Evolutionary conservation across 2,797 vertebrate genomes (phyloP), one percentile per base, ranked within the genome.

Genomic region (Buceros bicornis): DNA sequence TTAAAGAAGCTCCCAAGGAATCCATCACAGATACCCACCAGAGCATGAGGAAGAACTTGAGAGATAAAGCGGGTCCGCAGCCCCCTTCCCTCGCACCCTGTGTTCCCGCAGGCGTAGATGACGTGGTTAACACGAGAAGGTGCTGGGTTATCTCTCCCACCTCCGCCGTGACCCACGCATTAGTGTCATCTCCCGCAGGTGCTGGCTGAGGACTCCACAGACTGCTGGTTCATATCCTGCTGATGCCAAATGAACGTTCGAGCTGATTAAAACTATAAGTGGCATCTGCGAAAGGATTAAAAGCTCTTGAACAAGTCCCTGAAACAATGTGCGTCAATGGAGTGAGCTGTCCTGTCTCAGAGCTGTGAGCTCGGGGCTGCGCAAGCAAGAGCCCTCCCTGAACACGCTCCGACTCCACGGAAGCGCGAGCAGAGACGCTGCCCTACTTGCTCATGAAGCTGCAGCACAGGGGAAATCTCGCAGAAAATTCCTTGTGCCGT

Each of bases 201-300:
- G 53, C 64, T 85, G 92, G 33, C 4, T 53, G 93, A 66, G 60
- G 71, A 12, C 89, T 89, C 42, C 57, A 19, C 0, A 15, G 76
- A 79, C 65, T 86, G 69, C 82, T 79, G 85, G 29, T 81, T 95
- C 84, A 26, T 51, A 33, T 81, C 82, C 82, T 89, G 79, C 89
- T 89, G 67, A 78, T 95, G 89, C 91, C 1, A 5, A 81, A 31
- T 19, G 82, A 91, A 72, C 79, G 1, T 79, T 91, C 2, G 43
- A 96, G 85, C 94, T 95, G 94, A 89, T 95, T 95, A 96, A 95
- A 90, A 45, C 89, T 66, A 4, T 81, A 88, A 93, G 85, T 82
- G 60, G 90, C 77, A 85, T 87, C 91, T 89, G 70, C 16, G 74
- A 91, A 90, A 77, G 93, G 93, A 94, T 95, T 93, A 91, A 88